Evolutionary conservation across 1,140 invertebrate species (phyloP).

Genomic region (Cotesia vestalis): DNA sequence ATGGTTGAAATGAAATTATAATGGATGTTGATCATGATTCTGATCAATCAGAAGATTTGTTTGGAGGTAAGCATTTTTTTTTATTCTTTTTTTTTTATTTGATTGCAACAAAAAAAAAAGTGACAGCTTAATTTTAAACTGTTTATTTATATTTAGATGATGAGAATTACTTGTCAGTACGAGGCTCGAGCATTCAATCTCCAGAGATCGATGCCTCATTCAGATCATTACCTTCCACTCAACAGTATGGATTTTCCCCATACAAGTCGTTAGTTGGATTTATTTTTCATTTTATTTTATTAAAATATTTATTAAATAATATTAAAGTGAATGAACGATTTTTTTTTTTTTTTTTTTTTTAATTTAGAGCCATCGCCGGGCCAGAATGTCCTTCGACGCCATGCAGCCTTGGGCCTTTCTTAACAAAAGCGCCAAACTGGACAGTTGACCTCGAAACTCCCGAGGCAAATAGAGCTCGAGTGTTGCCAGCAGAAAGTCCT

Average conservation of each 20-base stretch:
- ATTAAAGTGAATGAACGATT: background rate
- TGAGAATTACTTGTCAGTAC: too few species aligned
- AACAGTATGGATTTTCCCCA: too few species aligned
- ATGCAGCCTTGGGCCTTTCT: background rate
- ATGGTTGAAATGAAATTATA: background rate
- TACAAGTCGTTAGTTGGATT: too few species aligned
- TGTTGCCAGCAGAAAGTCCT: too few species aligned
- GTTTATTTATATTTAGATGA: too few species aligned
- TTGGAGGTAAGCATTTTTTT: constrained; percentile 42
- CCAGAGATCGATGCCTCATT: too few species aligned
- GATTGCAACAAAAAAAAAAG: background rate
- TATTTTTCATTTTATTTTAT: too few species aligned
- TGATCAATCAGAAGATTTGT: constrained; percentile 44
- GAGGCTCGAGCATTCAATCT: too few species aligned
- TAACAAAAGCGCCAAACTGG: background rate
- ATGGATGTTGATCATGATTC: constrained; percentile 10
- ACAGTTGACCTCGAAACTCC: background rate
- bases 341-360: background rate
- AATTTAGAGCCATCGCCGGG: background rate
- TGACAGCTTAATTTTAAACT: background rate
- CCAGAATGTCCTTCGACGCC: background rate
- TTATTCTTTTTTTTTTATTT: background rate
- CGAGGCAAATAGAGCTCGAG: background rate
- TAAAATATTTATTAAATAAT: too few species aligned
- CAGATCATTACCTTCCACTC: too few species aligned